phyloP scores from a whole-genome alignment of 2,888 invertebrate genomes.

The Orthosia incerta region DNA sequence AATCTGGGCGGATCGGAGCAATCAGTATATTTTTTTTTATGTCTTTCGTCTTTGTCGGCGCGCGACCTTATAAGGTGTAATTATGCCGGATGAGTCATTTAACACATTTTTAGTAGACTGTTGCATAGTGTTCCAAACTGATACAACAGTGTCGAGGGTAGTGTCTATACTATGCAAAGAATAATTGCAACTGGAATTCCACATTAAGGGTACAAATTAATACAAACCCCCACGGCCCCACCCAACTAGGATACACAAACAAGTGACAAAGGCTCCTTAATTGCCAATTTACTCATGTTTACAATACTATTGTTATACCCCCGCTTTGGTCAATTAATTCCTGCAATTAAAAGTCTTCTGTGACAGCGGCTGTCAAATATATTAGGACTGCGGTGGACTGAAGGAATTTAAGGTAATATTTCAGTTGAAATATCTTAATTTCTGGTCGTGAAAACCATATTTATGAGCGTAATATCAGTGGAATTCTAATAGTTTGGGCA shows the following conservation, averaged over 20 bases:
- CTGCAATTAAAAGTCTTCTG: constrained; percentile 64
- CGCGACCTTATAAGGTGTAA: no score
- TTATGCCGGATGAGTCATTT: no score
- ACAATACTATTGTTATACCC: constrained; percentile 70
- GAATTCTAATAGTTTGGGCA: constrained; percentile 32
- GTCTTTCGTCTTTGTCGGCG: no score
- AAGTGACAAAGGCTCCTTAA: constrained; percentile 72
- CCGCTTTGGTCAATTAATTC: constrained; percentile 71
- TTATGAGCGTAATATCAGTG: constrained; percentile 35
- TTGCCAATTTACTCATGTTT: constrained; percentile 77
- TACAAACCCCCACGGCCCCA: constrained; percentile 39
- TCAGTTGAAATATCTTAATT: constrained; percentile 44
- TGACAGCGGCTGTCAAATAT: constrained; percentile 53
- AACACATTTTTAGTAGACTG: neutral
- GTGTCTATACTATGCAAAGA: constrained; percentile 5
- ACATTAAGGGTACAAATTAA: constrained; percentile 58
- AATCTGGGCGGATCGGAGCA: no score
- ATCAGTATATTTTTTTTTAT: no score
- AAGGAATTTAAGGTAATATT: constrained; percentile 37
- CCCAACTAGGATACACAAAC: constrained; percentile 63
- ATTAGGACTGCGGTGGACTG: constrained; percentile 42
- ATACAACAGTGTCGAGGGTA: neutral
- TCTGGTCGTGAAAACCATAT: constrained; percentile 31
- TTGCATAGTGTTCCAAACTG: neutral
- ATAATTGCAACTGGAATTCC: constrained; percentile 45